Percentiles rank a stretch among this genome's conserved stretches.
These are phyloP conservation scores for Fissipunctia ypsillon DNA, from an alignment of 2,888 invertebrate genomes.

Conservation along the genomic window DNA sequence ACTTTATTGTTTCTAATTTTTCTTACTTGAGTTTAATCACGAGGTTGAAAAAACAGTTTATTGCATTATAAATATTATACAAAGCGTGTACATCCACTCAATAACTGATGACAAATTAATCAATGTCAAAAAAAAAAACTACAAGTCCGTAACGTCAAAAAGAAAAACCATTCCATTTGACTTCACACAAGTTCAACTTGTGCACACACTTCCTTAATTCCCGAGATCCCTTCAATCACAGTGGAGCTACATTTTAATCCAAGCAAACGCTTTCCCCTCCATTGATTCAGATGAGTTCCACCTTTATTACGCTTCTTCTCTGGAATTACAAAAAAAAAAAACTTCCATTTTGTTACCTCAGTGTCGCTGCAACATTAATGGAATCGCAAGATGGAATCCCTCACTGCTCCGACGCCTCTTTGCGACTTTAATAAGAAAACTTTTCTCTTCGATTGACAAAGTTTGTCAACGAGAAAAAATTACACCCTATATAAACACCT, in stretches of 20 bases:
- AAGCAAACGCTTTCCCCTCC: slow-evolving; percentile 23
- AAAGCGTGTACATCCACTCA: neutral
- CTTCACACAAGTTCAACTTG: slow-evolving; percentile 4
- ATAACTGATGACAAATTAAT: neutral
- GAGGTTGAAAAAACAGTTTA: neutral
- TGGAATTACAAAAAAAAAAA: slow-evolving; percentile 41
- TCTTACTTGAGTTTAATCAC: neutral
- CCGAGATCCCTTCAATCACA: slow-evolving; percentile 36
- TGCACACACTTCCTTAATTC: slow-evolving; percentile 18
- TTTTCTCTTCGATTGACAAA: slow-evolving; percentile 78
- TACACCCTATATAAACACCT: slow-evolving; percentile 65
- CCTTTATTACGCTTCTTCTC: slow-evolving; percentile 38
- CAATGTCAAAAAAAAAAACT: neutral
- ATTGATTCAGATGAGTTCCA: slow-evolving; percentile 47
- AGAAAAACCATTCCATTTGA: slow-evolving; percentile 16
- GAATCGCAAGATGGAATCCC: slow-evolving; percentile 69
- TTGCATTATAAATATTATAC: neutral
- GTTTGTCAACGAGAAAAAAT: slow-evolving; percentile 73
- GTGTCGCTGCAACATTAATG: slow-evolving; percentile 69
- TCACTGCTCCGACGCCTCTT: slow-evolving; percentile 56
- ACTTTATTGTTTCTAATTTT: neutral
- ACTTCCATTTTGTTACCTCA: slow-evolving; percentile 35
- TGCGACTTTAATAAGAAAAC: slow-evolving; percentile 79
- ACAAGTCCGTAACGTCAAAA: neutral
- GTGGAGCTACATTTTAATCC: slow-evolving; percentile 41